Percentiles rank a stretch among this genome's conserved stretches.
Conservation (phyloP, 2,797 vertebrate species). For the Gymnoscopelus braueri region DNA sequence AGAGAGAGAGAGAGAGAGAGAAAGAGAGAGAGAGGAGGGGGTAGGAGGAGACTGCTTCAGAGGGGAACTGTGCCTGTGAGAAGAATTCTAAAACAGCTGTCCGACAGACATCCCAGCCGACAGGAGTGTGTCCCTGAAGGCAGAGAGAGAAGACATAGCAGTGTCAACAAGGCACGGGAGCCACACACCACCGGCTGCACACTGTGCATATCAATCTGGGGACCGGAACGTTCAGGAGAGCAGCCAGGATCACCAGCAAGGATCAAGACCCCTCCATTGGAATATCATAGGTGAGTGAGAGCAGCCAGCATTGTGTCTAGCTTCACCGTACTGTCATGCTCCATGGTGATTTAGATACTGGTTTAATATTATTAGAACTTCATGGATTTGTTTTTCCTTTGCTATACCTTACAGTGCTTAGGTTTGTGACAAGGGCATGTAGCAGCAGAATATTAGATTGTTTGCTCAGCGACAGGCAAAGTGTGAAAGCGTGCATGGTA, state of each 20-base stretch:
- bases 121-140: conserved; percentile 66
- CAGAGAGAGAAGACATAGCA: conserved; percentile 59
- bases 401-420: too few species aligned
- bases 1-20: conserved; percentile 37
- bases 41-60: conserved; percentile 78
- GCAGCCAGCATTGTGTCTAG: not conserved
- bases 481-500: conserved; percentile 24
- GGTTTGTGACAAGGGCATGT: not conserved
- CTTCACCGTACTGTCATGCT: not conserved
- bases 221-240: conserved; percentile 37
- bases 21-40: conserved; percentile 24
- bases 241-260: conserved; percentile 16
- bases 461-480: conserved; percentile 18
- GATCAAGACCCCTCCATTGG: conserved; percentile 29
- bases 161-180: conserved; percentile 63
- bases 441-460: conserved; percentile 12
- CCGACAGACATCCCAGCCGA: conserved; percentile 75
- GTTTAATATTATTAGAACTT: too few species aligned
- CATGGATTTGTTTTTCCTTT: too few species aligned
- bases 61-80: conserved; percentile 66
- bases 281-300: conserved; percentile 64
- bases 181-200: conserved; percentile 13
- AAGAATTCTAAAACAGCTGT: conserved; percentile 85
- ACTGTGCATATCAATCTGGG: conserved; percentile 11
- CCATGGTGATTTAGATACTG: too few species aligned